Base-by-base conservation (phyloP, 2,888 invertebrate genomes). In the Galeopsomyia nigrocyanea region DNA sequence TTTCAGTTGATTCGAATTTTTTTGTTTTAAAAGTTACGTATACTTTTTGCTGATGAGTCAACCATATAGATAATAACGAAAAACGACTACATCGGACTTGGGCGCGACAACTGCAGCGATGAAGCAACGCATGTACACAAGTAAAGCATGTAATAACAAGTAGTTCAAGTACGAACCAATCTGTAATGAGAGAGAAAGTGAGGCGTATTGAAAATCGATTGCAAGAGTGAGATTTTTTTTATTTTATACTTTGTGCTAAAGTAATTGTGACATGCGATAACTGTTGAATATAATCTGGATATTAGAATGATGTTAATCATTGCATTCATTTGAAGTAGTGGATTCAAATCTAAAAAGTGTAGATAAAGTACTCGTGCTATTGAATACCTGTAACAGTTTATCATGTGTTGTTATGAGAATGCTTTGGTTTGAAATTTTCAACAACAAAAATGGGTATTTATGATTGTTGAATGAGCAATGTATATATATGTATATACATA, bases 21-120 rank as follows among this genome's bases (percentile, higher is more conserved):
- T 60, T 26, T 46, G 9, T 70, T 64, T 13, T 1, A 3, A 16
- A 10, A 55, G 39, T 39, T 19, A 14, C 39, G 31, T 17, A 50
- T 14, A 31, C 0, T 22, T 16, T 19, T 10, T 13, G 55, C 19
- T 58, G 39, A 3, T 10, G 39, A 1, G 7, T 5, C 39, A 13
- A 39, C 10, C 31, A 31, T 31, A 31, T 49, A 6, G 47, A 17
- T 65, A 50, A 5, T 57, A 16, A 51, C 39, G 19, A 31, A 67
- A 49, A 53, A 31, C 22, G 55, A 16, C 47, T 17, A 31, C 26
- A 49, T 68, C 49, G 49, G 49, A 16, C 26, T 50, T 60, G 55
- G 53, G 55, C 50, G 63, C 67, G 67, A 72, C 67, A 73, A 73
- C 68, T 68, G 72, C 68, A 73, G 68, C 72, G 72, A 64, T 55